Evolutionary conservation across 2,113 vertebrate genomes (phyloP), one percentile per base, ranked within the genome.

Genomic region (Hassar affinis): DNA sequence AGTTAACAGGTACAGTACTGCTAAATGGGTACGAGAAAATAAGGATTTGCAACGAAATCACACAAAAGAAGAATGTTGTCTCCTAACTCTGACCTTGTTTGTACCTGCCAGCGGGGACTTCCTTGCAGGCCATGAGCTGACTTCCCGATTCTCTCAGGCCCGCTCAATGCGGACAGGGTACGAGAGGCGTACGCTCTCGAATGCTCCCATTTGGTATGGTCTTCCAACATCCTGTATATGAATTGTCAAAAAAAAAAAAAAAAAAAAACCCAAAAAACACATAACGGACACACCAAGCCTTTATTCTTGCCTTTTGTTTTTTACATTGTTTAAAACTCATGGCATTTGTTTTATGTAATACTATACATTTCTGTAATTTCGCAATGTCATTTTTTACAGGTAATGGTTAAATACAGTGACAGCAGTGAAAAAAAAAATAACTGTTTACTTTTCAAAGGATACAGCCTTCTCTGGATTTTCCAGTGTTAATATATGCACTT

Each of bases 31-130:
- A 95, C 96, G 91, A 92, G 92, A 97, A 96, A 96, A 96, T 96
- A 96, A 97, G 96, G 96, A 99, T 95, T 96, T 97, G 92, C 95
- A 96, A 96, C 94, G 92, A 92, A 93, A 76, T 91, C 90, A 49
- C 84, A 88, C 90, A 85, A 88, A 91, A 77, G 86, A 95, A 94
- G 93, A 93, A 88, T 97, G 96, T 97, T 99, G 97, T 96, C 96
- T 99, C 96, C 97, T 99, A 98, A 99, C 97, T 99, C 97, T 99
- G 97, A 99, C 98, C 98, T 99, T 99, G 98, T 99, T 99, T 99
- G 98, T 99, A 99, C 97, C 98, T 97, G 98, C 98, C 97, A 99
- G 97, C 97, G 98, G 97, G 97, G 96, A 95, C 96, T 99, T 99
- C 98, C 93, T 99, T 99, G 97, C 98, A 99, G 98, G 98, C 97